Evolutionary conservation across 2,113 vertebrate species (phyloP).

Genomic region (Microcebus murinus): DNA sequence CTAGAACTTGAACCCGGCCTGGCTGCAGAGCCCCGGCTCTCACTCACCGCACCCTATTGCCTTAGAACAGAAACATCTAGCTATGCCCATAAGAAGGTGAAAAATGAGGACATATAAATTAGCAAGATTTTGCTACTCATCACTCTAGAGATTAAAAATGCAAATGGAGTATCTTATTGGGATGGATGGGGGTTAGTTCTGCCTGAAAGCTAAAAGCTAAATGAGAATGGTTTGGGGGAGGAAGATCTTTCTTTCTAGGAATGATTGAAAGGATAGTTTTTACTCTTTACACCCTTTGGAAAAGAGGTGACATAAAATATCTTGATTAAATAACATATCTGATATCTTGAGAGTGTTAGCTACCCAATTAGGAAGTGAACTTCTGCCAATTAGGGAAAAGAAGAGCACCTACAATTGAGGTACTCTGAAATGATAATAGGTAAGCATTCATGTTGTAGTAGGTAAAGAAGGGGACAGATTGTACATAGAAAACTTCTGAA

Average conservation of each 20-base stretch:
- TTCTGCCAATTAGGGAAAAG: neutral
- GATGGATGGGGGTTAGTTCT: neutral
- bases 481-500: neutral
- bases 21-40: neutral
- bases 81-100: rapidly evolving
- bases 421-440: neutral
- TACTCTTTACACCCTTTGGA: neutral
- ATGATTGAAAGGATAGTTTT: neutral
- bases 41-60: neutral
- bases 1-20: neutral
- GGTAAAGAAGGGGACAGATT: neutral
- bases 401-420: neutral
- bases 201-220: neutral
- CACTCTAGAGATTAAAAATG: neutral
- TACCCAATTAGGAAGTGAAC: neutral
- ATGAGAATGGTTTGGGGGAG: neutral
- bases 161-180: neutral
- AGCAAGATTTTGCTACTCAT: neutral
- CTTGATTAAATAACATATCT: neutral
- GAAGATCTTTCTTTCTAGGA: neutral
- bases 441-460: neutral
- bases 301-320: neutral
- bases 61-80: neutral
- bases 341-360: neutral
- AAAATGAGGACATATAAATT: neutral